phyloP scores from a whole-genome alignment of 2,113 vertebrate genomes.

The Eretmochelys imbricata region DNA sequence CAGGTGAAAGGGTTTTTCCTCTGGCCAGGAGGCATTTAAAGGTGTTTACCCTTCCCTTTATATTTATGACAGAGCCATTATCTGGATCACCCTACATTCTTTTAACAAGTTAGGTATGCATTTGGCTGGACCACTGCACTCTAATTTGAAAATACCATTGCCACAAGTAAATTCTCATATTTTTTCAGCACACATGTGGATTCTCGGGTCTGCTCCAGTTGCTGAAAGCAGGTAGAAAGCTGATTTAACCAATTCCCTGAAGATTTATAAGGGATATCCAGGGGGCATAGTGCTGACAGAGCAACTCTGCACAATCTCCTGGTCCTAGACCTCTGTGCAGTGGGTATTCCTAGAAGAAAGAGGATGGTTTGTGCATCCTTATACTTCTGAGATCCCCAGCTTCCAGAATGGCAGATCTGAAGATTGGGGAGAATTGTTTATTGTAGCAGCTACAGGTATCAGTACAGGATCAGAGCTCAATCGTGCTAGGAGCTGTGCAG shows the following conservation, averaged over 20 bases:
- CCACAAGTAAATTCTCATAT: background rate
- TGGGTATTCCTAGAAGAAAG: background rate
- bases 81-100: background rate
- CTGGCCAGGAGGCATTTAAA: no score
- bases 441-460: background rate
- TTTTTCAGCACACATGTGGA: background rate
- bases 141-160: background rate
- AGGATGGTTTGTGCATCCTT: background rate
- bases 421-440: background rate
- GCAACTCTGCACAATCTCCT: background rate
- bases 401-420: background rate
- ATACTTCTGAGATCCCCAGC: background rate
- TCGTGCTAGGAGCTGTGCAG: background rate
- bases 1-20: no score
- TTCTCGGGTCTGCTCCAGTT: background rate
- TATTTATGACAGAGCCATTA: background rate
- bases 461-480: background rate
- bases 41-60: no score
- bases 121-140: background rate
- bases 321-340: background rate
- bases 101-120: background rate
- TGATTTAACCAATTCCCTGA: background rate
- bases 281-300: background rate
- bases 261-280: background rate
- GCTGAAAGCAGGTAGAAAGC: background rate